Conservation (phyloP, 2,797 vertebrate genomes). For the Forpus xanthops region DNA sequence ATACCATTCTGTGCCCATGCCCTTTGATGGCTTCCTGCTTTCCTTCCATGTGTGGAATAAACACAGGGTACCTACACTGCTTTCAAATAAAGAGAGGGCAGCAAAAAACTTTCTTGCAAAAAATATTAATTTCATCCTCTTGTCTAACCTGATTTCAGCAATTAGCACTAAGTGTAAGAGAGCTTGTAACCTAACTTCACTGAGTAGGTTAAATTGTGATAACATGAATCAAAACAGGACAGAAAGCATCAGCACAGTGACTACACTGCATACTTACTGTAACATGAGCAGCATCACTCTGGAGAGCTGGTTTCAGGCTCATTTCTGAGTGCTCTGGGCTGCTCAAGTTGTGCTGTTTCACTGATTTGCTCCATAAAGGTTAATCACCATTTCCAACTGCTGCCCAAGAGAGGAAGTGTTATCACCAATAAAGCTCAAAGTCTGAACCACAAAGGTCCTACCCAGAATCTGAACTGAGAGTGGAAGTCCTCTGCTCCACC, state of each 20-base stretch:
- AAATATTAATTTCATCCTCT: neutral
- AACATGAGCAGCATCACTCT: accelerated
- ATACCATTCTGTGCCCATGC: neutral
- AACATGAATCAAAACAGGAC: neutral
- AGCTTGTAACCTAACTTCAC: neutral
- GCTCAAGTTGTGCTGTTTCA: neutral
- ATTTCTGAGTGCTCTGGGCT: neutral
- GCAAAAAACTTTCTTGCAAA: neutral
- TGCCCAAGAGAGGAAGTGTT: neutral
- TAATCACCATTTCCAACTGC: neutral
- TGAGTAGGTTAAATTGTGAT: neutral
- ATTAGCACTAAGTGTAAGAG: neutral
- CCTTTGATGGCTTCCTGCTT: neutral
- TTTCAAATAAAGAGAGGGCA: neutral
- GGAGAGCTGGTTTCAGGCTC: neutral
- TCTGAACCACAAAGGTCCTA: neutral
- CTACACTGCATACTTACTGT: neutral
- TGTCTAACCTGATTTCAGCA: neutral
- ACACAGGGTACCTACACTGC: neutral
- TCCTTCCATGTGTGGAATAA: neutral
- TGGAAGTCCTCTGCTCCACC: neutral
- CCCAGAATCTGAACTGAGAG: neutral
- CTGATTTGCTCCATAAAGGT: neutral
- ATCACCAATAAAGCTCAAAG: neutral
- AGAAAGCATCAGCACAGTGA: neutral